These are phyloP conservation scores for Plotosus lineatus DNA, from an alignment of 2,113 vertebrate species.

Conservation along the genomic window DNA sequence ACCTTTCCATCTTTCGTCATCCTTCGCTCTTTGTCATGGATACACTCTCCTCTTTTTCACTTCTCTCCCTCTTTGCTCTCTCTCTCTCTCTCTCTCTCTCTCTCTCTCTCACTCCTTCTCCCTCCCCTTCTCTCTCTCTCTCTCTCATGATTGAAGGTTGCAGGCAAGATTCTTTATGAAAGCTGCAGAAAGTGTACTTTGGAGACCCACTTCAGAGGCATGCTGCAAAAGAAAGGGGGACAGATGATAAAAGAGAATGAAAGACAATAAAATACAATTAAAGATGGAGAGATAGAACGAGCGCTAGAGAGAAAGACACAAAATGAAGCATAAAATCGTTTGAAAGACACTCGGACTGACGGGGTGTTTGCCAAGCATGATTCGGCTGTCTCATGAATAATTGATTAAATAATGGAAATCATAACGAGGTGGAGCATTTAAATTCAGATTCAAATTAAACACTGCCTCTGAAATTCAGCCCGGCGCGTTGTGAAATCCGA, in stretches of 20 bases:
- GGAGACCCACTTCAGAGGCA: constrained; percentile 55
- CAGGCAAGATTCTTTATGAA: constrained; percentile 48
- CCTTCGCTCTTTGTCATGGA: constrained; percentile 46
- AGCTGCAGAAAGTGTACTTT: constrained; percentile 60
- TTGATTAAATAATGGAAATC: constrained; percentile 76
- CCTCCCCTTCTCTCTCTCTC: constrained; percentile 1
- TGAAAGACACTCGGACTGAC: constrained; percentile 52
- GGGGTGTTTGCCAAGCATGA: constrained; percentile 65
- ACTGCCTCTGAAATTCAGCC: constrained; percentile 57
- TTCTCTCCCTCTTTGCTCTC: constrained; percentile 23
- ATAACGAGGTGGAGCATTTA: constrained; percentile 74
- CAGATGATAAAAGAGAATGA: constrained; percentile 22
- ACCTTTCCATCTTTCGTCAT: constrained; percentile 55
- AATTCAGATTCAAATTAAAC: constrained; percentile 78
- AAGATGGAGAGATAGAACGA: background rate
- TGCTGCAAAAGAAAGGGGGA: constrained; percentile 3
- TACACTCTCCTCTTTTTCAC: constrained; percentile 41
- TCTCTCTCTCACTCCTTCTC: constrained; percentile 34
- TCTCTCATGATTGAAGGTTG: constrained; percentile 46
- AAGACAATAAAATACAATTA: constrained; percentile 28
- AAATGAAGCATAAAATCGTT: constrained; percentile 50
- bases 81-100: constrained; percentile 24
- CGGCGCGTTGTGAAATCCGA: constrained; percentile 45
- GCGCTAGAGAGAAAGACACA: background rate
- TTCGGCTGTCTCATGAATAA: constrained; percentile 73